These are phyloP conservation scores for Agapornis canus DNA, from an alignment of 2,797 vertebrate genomes.

Conservation along the genomic window DNA sequence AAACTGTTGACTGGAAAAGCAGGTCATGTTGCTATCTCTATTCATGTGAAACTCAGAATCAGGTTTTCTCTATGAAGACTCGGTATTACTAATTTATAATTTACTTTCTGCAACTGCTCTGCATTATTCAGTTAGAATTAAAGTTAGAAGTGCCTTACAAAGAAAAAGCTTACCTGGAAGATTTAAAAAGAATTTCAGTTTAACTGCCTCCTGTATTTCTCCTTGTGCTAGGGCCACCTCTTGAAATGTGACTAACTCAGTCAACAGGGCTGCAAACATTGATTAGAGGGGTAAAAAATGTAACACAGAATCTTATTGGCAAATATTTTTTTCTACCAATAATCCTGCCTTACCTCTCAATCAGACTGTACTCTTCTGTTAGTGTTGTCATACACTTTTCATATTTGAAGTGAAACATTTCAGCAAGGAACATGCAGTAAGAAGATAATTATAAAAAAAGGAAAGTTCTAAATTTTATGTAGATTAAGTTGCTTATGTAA, in stretches of 20 bases:
- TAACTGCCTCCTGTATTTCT: neutral
- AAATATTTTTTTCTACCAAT: neutral
- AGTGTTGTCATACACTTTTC: neutral
- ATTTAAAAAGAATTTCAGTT: neutral
- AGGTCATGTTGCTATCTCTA: conserved; percentile 14
- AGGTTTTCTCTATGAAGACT: neutral
- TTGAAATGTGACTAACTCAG: neutral
- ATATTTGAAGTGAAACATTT: neutral
- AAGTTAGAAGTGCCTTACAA: neutral
- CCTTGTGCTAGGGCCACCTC: neutral
- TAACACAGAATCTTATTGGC: neutral
- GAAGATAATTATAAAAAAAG: neutral
- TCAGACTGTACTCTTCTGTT: neutral
- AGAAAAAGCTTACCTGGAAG: neutral
- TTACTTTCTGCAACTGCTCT: neutral
- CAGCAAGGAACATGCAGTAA: neutral
- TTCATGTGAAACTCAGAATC: neutral
- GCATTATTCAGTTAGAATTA: neutral
- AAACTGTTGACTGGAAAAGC: neutral
- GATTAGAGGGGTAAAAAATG: neutral
- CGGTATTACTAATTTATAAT: conserved; percentile 38
- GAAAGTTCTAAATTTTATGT: neutral
- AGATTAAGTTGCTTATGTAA: neutral
- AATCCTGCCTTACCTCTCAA: neutral
- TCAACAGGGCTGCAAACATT: neutral